A percentile compares a stretch with the other conserved stretches of the same genome.
Conservation (phyloP, 1,140 invertebrate genomes). For the Aradophagus sp. region DNA sequence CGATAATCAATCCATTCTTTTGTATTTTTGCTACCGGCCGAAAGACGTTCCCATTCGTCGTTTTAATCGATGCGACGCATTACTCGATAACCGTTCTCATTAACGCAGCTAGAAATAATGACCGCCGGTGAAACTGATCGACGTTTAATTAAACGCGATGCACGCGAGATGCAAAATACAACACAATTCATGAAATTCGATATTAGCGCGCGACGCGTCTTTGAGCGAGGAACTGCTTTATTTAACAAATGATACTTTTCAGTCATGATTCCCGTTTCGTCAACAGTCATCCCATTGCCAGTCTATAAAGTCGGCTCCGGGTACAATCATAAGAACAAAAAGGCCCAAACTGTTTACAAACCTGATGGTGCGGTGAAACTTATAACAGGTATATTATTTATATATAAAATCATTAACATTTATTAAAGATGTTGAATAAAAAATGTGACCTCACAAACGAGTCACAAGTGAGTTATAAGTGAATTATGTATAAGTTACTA, state of each 20-base stretch:
- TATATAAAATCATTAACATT: too few relatives aligned
- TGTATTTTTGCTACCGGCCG: too few relatives aligned
- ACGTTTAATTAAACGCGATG: slow-evolving; percentile 12
- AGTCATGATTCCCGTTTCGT: slow-evolving; percentile 80
- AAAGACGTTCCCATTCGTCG: too few relatives aligned
- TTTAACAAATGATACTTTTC: slow-evolving; percentile 30
- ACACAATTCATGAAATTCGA: too few relatives aligned
- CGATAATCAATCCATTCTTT: too few relatives aligned
- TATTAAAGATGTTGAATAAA: too few relatives aligned
- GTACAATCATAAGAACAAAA: slow-evolving; percentile 65
- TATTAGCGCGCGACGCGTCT: too few relatives aligned
- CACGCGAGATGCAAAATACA: too few relatives aligned
- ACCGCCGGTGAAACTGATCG: slow-evolving; percentile 1
- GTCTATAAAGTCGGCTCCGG: slow-evolving; percentile 76
- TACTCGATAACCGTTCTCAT: slow-evolving; percentile 16
- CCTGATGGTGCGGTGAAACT: slow-evolving; percentile 66
- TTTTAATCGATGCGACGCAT: slow-evolving; percentile 13
- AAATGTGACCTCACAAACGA: too few relatives aligned
- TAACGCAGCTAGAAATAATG: slow-evolving; percentile 9
- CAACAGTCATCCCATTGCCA: slow-evolving; percentile 79
- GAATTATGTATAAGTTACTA: too few relatives aligned
- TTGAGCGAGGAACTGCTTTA: not conserved
- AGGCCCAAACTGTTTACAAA: slow-evolving; percentile 63
- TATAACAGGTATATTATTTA: slow-evolving; percentile 67
- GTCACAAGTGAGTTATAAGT: too few relatives aligned